Evolutionary conservation across 2,888 invertebrate genomes (phyloP), one percentile per base, ranked within the genome.

Genomic region (Polydrusus tereticollis): DNA sequence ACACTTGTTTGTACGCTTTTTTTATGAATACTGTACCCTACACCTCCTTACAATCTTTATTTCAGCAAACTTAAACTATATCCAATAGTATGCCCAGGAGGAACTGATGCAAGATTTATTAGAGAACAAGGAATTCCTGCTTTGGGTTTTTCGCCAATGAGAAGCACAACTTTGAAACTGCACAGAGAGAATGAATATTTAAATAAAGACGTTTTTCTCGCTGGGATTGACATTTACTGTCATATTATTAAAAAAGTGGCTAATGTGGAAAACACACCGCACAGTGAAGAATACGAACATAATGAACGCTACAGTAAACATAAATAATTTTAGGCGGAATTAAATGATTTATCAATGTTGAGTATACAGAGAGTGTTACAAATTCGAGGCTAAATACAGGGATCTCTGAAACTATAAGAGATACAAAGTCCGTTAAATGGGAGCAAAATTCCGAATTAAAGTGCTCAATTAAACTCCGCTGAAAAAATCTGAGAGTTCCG

Each of bases 101-200:
- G 93, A 29, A 96, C 97, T 0, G 97, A 98, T 82, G 93, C 93
- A 80, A 89, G 96, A 76, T 96, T 90, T 80, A 85, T 97, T 21
- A 89, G 97, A 79, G 85, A 87, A 81, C 88, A 88, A 47, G 94
- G 94, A 5, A 88, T 94, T 65, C 93, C 94, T 1, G 94, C 94
- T 0, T 86, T 98, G 71, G 95, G 97, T 10, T 96, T 98, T 86
- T 94, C 95, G 0, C 96, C 97, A 0, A 93, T 97, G 88, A 93
- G 92, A 77, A 88, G 91, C 79, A 96, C 95, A 0, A 91, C 91
- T 0, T 90, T 94, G 0, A 87, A 93, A 0, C 87, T 97, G 0
- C 98, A 98, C 82, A 94, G 95, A 83, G 93, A 97, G 83, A 90
- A 98, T 82, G 98, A 99, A 83, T 93, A 88, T 80, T 86, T 98